Percentiles rank a stretch among this genome's conserved stretches.
Conservation (phyloP, 2,797 vertebrate genomes). For the Leucoraja ocellata region DNA sequence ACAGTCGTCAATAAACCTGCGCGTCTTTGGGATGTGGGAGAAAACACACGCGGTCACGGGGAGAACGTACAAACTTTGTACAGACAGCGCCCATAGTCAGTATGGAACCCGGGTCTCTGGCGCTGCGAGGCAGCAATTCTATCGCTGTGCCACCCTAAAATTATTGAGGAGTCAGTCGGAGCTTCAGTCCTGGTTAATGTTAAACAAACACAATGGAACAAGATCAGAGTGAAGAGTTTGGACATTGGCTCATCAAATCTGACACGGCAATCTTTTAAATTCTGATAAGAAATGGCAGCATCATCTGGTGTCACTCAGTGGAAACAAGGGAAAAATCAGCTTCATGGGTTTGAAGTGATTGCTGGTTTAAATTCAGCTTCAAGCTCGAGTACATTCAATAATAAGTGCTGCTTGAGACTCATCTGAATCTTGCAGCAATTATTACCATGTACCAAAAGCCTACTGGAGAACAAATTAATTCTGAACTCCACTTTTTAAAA, state of each 20-base stretch:
- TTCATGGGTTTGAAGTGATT: background rate
- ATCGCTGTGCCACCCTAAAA: background rate
- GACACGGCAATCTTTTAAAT: background rate
- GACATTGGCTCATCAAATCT: background rate
- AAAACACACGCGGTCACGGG: no score
- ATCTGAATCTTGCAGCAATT: background rate
- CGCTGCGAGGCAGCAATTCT: no score
- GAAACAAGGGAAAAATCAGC: background rate
- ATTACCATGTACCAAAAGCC: background rate
- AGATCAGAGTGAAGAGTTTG: background rate
- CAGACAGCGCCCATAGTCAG: no score
- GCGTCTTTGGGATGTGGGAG: no score
- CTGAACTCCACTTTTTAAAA: no score
- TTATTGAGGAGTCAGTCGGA: background rate
- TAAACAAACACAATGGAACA: background rate
- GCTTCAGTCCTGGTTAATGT: conserved; percentile 14
- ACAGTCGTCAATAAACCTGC: no score
- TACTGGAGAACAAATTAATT: background rate
- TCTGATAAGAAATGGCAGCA: background rate
- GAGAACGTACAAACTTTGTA: no score
- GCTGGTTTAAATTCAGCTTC: conserved; percentile 10
- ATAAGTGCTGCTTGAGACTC: background rate
- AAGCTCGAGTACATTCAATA: background rate
- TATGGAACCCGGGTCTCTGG: no score
- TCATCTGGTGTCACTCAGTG: background rate